A percentile compares a stretch with the other conserved stretches of the same genome.
These are phyloP conservation scores for Oplegnathus fasciatus DNA, from an alignment of 2,113 vertebrate genomes.

Conservation along the genomic window DNA sequence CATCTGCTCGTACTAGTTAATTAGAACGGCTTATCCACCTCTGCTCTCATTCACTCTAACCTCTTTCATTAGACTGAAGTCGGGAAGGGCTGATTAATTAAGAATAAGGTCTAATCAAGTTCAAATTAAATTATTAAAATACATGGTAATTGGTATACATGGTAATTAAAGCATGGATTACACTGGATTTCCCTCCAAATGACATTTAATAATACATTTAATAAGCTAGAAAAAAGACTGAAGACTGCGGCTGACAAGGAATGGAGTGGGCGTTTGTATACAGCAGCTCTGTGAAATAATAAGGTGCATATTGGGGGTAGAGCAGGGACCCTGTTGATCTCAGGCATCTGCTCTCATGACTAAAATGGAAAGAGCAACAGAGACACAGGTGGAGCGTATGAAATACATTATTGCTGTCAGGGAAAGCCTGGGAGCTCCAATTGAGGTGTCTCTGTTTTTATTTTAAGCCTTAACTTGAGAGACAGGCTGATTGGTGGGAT, in stretches of 20 bases:
- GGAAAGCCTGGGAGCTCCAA: constrained; percentile 9
- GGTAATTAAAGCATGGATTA: not conserved
- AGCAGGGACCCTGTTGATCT: constrained; percentile 21
- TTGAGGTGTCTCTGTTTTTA: not conserved
- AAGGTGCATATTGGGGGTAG: constrained; percentile 4
- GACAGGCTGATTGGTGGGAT: not conserved
- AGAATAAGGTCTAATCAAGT: not conserved
- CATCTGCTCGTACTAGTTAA: not conserved
- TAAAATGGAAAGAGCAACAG: constrained; percentile 17
- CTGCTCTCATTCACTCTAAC: constrained; percentile 5
- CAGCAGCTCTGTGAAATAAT: constrained; percentile 25
- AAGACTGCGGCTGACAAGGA: not conserved
- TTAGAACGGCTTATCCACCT: not conserved
- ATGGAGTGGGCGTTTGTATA: constrained; percentile 4
- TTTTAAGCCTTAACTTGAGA: constrained; percentile 1
- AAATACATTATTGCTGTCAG: constrained; percentile 21
- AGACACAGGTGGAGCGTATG: constrained; percentile 25
- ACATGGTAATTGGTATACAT: not conserved
- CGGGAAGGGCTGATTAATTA: not conserved
- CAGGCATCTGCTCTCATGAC: constrained; percentile 29
- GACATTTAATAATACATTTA: constrained; percentile 1
- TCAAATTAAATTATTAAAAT: constrained; percentile 5
- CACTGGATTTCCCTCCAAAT: not conserved
- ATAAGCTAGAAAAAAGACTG: constrained; percentile 7
- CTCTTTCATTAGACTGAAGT: constrained; percentile 7